phyloP scores from a whole-genome alignment of 1,140 invertebrate species.

The Apis cerana region DNA sequence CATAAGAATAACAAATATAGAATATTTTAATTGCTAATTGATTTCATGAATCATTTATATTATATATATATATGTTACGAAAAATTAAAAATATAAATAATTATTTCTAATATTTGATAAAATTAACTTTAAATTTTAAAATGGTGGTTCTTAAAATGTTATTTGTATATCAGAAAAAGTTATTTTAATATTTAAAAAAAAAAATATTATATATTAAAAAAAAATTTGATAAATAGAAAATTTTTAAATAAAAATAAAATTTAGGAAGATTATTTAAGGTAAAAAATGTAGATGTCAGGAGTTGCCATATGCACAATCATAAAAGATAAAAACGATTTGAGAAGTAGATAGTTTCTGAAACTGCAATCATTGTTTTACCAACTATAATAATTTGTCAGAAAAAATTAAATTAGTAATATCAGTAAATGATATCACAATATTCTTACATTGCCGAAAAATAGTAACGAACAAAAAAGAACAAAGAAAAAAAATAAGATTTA shows the following conservation, averaged over 20 bases:
- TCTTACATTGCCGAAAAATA: conserved; percentile 49
- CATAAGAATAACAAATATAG: background rate
- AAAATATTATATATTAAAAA: background rate
- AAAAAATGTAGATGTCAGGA: conserved; percentile 25
- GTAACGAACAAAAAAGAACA: conserved; percentile 22
- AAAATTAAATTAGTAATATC: conserved; percentile 68
- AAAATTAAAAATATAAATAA: background rate
- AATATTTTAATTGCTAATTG: conserved; percentile 4
- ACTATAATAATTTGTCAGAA: conserved; percentile 36
- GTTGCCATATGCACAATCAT: conserved; percentile 47
- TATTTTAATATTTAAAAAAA: background rate
- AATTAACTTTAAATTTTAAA: too few species aligned
- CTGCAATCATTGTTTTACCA: conserved; percentile 13
- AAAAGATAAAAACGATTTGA: conserved; percentile 47
- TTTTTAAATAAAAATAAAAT: background rate
- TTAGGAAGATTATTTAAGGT: background rate
- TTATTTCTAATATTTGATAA: background rate
- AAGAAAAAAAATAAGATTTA: background rate
- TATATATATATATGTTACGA: background rate
- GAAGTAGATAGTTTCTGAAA: conserved; percentile 32
- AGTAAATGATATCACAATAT: conserved; percentile 48
- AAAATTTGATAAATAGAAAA: background rate
- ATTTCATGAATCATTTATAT: background rate
- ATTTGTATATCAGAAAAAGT: background rate
- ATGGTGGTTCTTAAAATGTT: too few species aligned